Percentiles rank a stretch among this genome's conserved stretches.
These are phyloP conservation scores for Amphibalanus amphitrite DNA, from an alignment of 1,140 invertebrate species.

Conservation along the genomic window DNA sequence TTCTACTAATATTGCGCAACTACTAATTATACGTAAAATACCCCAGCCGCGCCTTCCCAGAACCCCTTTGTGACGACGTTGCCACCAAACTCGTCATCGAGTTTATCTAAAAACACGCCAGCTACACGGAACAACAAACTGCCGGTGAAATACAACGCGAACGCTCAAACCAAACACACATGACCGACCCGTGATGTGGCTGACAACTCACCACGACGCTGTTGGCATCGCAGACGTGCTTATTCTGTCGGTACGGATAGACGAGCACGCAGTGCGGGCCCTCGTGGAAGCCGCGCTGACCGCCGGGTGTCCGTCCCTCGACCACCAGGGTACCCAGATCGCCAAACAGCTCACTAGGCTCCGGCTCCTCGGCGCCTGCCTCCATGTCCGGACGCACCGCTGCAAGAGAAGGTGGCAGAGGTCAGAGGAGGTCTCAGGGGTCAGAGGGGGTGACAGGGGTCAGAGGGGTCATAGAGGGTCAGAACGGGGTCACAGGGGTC, in stretches of 20 bases:
- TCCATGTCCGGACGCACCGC: constrained; percentile 23
- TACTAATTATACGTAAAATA: too few relatives aligned
- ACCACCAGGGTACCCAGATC: constrained; percentile 41
- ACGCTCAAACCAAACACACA: too few relatives aligned
- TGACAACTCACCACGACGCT: constrained; percentile 37
- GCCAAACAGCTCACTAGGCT: constrained; percentile 37
- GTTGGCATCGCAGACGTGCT: constrained; percentile 36
- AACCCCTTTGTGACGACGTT: too few relatives aligned
- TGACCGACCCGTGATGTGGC: too few relatives aligned
- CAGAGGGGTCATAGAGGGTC: too few relatives aligned
- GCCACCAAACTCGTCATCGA: too few relatives aligned
- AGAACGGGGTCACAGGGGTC: background rate
- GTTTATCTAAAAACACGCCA: too few relatives aligned
- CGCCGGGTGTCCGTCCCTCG: constrained; percentile 45
- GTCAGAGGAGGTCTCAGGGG: background rate
- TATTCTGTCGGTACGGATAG: constrained; percentile 21
- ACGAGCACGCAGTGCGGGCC: constrained; percentile 45
- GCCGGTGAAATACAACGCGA: too few relatives aligned
- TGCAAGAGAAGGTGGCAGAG: constrained; percentile 6
- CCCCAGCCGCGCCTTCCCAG: too few relatives aligned
- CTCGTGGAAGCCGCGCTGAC: constrained; percentile 44
- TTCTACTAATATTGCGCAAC: too few relatives aligned
- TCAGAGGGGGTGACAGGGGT: too few relatives aligned
- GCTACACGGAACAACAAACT: too few relatives aligned
- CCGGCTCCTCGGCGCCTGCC: constrained; percentile 25